Base-by-base conservation (phyloP, 2,888 invertebrate genomes). In the Lapara coniferarum region DNA sequence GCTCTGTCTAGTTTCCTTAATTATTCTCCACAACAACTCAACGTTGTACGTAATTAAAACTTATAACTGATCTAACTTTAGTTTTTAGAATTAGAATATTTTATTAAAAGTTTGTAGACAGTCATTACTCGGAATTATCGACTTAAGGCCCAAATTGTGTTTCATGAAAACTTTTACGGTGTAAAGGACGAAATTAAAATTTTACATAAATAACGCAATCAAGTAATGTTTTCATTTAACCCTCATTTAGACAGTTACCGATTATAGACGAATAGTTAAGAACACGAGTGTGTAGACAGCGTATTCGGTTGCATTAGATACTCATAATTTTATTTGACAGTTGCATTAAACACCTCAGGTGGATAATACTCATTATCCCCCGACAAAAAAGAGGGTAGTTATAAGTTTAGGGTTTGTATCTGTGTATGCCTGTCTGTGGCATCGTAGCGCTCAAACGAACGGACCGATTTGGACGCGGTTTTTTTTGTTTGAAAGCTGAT, bases 121-220 rank as follows among this genome's bases (percentile, higher is more conserved):
- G 19, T 19, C 16, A 37, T 25, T 56, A 67, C 49, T 25, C 12
- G 56, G 56, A 16, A 57, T 67, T 67, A 67, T 56, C 46, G 56
- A 55, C 46, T 67, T 56, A 56, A 3, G 14, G 55, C 16, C 30
- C 13, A 58, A 58, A 58, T 58, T 58, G 57, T 46, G 37, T 56
- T 56, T 46, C 44, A 55, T 67, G 37, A 55, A 37, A 67, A 67
- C 46, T 46, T 57, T 56, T 49, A 56, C 19, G 16, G 46, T 25
- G 12, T 13, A 12, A 37, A 46, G 19, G 46, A 44, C 25, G 53
- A 44, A 55, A 46, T 10, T 25, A 25, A 25, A 25, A 37, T 67
- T 55, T 46, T 55, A 37, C 37, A 37, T 37, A 37, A 37, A 37
- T 37, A 37, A 37, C 37, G 14, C 19, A 51, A 46, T 19, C 13